Percentiles rank a stretch among this genome's conserved stretches.
These are phyloP conservation scores for Herminia tarsipennalis DNA, from an alignment of 2,888 invertebrate genomes.

Conservation along the genomic window DNA sequence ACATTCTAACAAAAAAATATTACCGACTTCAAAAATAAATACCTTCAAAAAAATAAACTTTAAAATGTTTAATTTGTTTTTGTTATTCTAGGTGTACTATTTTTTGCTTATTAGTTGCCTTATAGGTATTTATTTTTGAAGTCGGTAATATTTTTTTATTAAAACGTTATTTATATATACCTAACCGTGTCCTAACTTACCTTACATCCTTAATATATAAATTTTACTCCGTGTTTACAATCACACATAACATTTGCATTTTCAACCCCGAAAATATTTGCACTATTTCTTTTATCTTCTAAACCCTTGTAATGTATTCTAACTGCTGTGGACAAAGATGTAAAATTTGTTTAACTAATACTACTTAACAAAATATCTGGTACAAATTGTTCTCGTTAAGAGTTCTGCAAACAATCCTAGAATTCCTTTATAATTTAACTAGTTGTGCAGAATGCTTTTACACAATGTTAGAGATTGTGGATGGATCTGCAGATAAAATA, in stretches of 20 bases:
- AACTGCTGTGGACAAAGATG: constrained; percentile 5
- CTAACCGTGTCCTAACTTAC: background rate
- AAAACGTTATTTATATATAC: too few relatives aligned
- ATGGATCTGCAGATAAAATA: constrained; percentile 19
- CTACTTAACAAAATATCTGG: constrained; percentile 13
- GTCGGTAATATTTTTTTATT: too few relatives aligned
- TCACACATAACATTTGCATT: constrained; percentile 10
- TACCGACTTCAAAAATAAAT: too few relatives aligned
- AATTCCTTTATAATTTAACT: constrained; percentile 17
- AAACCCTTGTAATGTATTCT: background rate
- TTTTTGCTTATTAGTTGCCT: too few relatives aligned
- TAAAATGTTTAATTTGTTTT: too few relatives aligned
- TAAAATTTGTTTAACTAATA: constrained; percentile 5
- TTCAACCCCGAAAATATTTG: background rate
- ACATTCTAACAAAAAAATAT: too few relatives aligned
- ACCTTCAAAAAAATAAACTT: too few relatives aligned
- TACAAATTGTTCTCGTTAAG: constrained; percentile 8
- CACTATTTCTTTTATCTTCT: constrained; percentile 6
- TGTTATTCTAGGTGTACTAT: too few relatives aligned
- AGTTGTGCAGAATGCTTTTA: constrained; percentile 10
- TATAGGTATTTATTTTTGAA: too few relatives aligned
- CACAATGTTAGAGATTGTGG: constrained; percentile 1
- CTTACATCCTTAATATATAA: background rate
- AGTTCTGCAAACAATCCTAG: constrained; percentile 1
- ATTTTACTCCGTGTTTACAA: background rate